Conservation (phyloP, 1,140 invertebrate genomes). For the Caenorhabditis tropicalis region DNA sequence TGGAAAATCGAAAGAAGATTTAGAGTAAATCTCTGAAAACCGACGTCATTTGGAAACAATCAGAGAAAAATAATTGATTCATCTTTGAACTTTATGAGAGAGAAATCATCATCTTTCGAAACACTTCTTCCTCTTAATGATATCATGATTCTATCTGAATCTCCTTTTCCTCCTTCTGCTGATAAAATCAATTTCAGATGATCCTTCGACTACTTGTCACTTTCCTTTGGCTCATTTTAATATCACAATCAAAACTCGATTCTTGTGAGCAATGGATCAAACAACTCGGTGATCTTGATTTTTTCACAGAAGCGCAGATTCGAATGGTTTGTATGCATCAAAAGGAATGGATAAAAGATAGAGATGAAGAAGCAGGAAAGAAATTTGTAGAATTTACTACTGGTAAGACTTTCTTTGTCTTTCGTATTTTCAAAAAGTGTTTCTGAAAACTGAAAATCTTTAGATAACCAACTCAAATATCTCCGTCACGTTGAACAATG, state of each 20-base stretch:
- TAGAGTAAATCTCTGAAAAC: too few relatives aligned
- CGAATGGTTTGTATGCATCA: slow-evolving; percentile 62
- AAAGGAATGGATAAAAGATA: slow-evolving; percentile 57
- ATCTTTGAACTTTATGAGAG: not conserved
- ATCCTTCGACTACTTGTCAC: slow-evolving; percentile 7
- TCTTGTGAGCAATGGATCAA: slow-evolving; percentile 36
- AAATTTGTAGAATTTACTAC: slow-evolving; percentile 49
- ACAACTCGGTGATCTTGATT: slow-evolving; percentile 46
- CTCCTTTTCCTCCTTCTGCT: not conserved
- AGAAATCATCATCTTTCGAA: not conserved
- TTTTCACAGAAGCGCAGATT: slow-evolving; percentile 58
- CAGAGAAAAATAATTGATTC: not conserved
- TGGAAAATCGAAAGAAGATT: too few relatives aligned
- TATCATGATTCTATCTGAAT: not conserved
- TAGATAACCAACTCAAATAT: slow-evolving; percentile 50
- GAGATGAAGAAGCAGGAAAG: not conserved
- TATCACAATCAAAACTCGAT: slow-evolving; percentile 35
- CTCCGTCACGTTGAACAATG: slow-evolving; percentile 45
- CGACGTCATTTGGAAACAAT: too few relatives aligned
- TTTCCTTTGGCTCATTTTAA: slow-evolving; percentile 14
- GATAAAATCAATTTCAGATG: not conserved
- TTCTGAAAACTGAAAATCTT: not conserved
- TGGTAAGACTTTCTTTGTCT: slow-evolving; percentile 47
- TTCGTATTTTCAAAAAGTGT: too few relatives aligned
- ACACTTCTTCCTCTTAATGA: not conserved